Evolutionary conservation across 2,888 invertebrate species (phyloP).

Genomic region (Sarcophaga subvicina): DNA sequence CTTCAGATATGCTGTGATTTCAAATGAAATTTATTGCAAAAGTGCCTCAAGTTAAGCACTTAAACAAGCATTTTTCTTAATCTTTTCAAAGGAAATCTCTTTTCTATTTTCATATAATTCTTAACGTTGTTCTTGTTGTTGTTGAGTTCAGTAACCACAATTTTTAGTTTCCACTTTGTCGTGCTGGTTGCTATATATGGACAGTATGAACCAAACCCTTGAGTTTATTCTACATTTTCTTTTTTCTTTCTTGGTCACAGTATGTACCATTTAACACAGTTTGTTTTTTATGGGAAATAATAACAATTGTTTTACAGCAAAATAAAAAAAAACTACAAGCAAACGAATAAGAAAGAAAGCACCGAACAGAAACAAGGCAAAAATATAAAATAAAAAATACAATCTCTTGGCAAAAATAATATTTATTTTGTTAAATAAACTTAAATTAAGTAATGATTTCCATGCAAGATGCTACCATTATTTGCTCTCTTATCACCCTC

Average conservation of each 20-base stretch:
- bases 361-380: too few species aligned
- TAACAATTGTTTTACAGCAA: too few species aligned
- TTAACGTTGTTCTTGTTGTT: not conserved
- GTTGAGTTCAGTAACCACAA: not conserved
- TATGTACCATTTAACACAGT: too few species aligned
- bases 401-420: conserved; percentile 10
- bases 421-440: conserved; percentile 26
- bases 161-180: not conserved
- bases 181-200: not conserved
- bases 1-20: not conserved
- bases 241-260: too few species aligned
- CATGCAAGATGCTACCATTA: not conserved
- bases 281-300: too few species aligned
- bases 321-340: too few species aligned
- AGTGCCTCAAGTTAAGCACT: not conserved
- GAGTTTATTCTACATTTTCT: too few species aligned
- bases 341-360: too few species aligned
- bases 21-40: not conserved
- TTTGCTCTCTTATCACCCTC: too few species aligned
- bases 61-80: not conserved
- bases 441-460: conserved; percentile 45
- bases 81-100: too few species aligned
- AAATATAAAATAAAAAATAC: not conserved
- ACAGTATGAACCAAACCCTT: not conserved
- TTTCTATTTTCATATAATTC: too few species aligned